Base-by-base conservation (phyloP, 2,888 invertebrate species). In the Aphelenchoides bicaudatus region DNA sequence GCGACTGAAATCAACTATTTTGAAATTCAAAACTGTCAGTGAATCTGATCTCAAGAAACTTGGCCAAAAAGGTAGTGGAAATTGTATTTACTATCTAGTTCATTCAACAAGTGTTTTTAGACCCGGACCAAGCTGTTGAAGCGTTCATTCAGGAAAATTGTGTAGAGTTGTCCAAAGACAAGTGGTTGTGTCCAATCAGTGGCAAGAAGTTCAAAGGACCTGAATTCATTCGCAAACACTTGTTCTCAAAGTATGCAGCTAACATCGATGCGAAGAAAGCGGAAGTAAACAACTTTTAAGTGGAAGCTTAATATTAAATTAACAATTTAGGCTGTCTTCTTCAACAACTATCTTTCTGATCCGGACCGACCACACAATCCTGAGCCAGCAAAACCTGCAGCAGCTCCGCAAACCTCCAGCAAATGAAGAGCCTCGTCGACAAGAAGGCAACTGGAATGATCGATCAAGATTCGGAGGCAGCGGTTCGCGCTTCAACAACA, bases 171-270 rank as follows among this genome's bases (percentile, higher is more conserved):
- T 89, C 90, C 0, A 93, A 93, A 79, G 98, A 96, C 80, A 98
- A 98, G 76, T 98, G 96, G 96, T 81, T 98, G 67, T 98, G 98
- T 81, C 98, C 98, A 0, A 82, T 98, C 6, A 94, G 93, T 56
- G 96, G 96, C 0, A 98, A 98, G 81, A 98, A 98, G 80, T 98
- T 98, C 82, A 98, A 96, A 80, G 87, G 96, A 0, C 94, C 96
- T 0, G 96, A 98, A 80, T 98, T 94, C 81, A 93, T 98, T 29
- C 86, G 91, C 61, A 99, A 98, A 80, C 98, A 98, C 80, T 92
- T 98, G 66, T 89, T 91, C 79, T 94, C 94, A 80, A 98, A 98
- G 79, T 96, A 98, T 78, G 87, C 82, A 0, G 96, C 98, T 78
- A 96, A 94, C 82, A 88, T 98, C 39, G 91, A 94, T 37, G 94